Evolutionary conservation across 2,888 invertebrate species (phyloP).

Genomic region (Erannis defoliaria): DNA sequence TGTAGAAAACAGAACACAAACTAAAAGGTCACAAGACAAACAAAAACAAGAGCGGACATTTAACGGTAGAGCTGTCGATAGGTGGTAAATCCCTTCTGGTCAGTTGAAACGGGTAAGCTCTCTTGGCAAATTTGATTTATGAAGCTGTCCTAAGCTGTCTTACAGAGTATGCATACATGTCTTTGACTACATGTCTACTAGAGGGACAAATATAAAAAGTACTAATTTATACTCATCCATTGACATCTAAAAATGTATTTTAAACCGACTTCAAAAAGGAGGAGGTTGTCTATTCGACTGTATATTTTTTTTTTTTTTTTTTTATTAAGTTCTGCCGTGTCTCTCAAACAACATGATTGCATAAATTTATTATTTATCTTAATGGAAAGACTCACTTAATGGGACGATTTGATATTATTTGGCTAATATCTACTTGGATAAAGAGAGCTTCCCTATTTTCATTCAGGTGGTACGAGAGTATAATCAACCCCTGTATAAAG

Average conservation of each 20-base stretch:
- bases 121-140: slow-evolving; percentile 37
- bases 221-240: neutral
- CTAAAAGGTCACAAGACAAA: slow-evolving; percentile 55
- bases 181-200: no score
- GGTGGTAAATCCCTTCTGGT: slow-evolving; percentile 51
- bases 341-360: slow-evolving; percentile 2
- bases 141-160: neutral
- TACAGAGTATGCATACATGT: neutral
- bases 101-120: slow-evolving; percentile 45
- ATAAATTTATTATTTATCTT: neutral
- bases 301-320: no score
- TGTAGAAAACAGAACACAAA: slow-evolving; percentile 48
- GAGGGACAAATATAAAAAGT: no score
- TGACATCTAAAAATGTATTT: neutral
- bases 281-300: no score
- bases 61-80: slow-evolving; percentile 61
- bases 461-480: slow-evolving; percentile 36
- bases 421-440: neutral
- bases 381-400: neutral
- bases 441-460: slow-evolving; percentile 42
- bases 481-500: neutral
- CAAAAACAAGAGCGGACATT: slow-evolving; percentile 59
- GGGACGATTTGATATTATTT: neutral
- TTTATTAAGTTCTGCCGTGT: neutral
- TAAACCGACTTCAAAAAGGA: neutral